Base-by-base conservation (phyloP, 2,113 vertebrate genomes). In the Zonotrichia leucophrys region DNA sequence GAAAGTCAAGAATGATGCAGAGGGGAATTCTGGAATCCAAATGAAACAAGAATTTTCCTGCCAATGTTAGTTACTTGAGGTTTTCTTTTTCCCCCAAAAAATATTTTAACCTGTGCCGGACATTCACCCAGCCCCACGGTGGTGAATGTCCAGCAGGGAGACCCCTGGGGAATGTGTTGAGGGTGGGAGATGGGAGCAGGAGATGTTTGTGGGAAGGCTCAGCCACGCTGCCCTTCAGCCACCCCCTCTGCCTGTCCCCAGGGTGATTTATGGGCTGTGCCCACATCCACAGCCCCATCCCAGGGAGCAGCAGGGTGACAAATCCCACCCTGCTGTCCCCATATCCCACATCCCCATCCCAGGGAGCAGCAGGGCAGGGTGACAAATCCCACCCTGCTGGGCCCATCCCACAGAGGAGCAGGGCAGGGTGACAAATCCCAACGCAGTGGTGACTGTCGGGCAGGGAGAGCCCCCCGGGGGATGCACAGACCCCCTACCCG, bases 21-120 rank as follows among this genome's bases (percentile, higher is more conserved):
- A 82, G 46, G 66, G 64, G 78, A 77, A 74, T 80, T 77, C 68
- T 42, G 11, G 79, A 86, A 94, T 59, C 64, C 85, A 81, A 81
- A 92, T 10, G 76, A 80, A 96, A 89, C 31, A 13, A 60, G 76
- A 82, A 39, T 94, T 92, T 89, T 90, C 86, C 75, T 95, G 92
- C 70, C 83, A 83, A 23, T 58, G 53, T 74, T 93, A 86, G 92
- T 95, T 79, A 84, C 30, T 55, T 31, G 28, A 25, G 30, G 2
- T 2, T 75, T 53, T 78, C n/a, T 30, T 28, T 23, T 9, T 5
- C 6, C 28, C 31, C 2, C 2, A 23, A 8, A 37, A 46, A 46
- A 69, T 75, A 53, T 68, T 89, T 94, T 67, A 85, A 81, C 39
- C 50, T 83, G 56, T 89, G 41, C 41, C 41, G 12, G 12, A 41